Percentiles rank a stretch among this genome's conserved stretches.
Evolutionary conservation across 2,113 vertebrate genomes (phyloP).

Genomic region (Cyanoderma ruficeps): DNA sequence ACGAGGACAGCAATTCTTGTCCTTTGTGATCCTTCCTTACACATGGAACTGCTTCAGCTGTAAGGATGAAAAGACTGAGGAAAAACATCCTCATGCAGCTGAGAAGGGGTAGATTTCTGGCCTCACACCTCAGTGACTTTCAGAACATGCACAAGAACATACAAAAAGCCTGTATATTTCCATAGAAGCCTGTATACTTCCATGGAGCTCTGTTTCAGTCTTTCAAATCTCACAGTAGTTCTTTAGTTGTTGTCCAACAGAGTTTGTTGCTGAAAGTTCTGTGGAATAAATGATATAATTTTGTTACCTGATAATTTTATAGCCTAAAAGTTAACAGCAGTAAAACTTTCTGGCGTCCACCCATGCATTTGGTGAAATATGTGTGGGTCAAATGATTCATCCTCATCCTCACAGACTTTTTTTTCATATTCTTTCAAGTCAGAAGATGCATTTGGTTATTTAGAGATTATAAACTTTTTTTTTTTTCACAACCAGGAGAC

Average conservation of each 20-base stretch:
- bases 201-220: background rate
- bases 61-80: background rate
- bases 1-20: background rate
- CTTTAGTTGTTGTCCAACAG: background rate
- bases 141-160: background rate
- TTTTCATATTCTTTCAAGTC: background rate
- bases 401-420: background rate
- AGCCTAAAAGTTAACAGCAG: background rate
- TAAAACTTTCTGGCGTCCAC: background rate
- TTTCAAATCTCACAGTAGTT: background rate
- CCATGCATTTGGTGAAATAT: background rate
- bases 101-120: background rate
- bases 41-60: background rate
- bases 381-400: background rate
- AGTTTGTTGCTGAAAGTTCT: background rate
- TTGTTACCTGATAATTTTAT: background rate
- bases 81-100: background rate
- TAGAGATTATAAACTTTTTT: background rate
- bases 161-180: background rate
- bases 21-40: background rate
- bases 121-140: background rate
- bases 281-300: background rate
- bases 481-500: background rate
- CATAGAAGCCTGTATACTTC: background rate
- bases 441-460: background rate